These are phyloP conservation scores for Andrena fulva DNA, from an alignment of 2,888 invertebrate genomes.

Conservation along the genomic window DNA sequence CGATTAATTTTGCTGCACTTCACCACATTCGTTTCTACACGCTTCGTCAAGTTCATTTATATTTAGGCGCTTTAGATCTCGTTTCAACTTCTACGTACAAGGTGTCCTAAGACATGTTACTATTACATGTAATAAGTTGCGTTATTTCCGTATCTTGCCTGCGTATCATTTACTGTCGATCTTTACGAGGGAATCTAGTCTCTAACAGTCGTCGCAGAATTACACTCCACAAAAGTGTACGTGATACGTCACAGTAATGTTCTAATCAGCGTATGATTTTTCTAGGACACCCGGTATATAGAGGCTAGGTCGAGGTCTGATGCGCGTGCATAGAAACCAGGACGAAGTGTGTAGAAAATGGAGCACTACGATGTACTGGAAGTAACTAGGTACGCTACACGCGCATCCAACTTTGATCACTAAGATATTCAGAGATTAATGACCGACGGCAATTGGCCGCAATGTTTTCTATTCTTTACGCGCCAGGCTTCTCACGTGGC, in stretches of 20 bases:
- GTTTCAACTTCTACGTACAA: conserved; percentile 38
- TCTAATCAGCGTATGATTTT: conserved; percentile 49
- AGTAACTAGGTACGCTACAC: conserved; percentile 49
- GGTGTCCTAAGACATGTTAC: conserved; percentile 39
- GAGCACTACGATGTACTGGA: conserved; percentile 30
- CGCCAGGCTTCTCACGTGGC: too few relatives aligned
- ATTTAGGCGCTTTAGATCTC: conserved; percentile 6
- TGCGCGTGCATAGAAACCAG: conserved; percentile 52
- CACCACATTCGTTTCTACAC: not conserved
- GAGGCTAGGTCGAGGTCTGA: conserved; percentile 52
- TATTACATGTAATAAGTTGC: not conserved
- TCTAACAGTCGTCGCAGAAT: not conserved
- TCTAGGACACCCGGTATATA: conserved; percentile 52
- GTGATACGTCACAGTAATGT: not conserved
- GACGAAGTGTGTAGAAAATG: conserved; percentile 37
- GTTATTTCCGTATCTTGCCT: conserved; percentile 4
- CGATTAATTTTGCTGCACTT: not conserved
- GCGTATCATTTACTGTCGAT: conserved; percentile 14
- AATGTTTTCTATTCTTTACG: too few relatives aligned
- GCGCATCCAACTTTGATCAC: conserved; percentile 55
- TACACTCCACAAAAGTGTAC: not conserved
- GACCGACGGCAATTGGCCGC: not conserved
- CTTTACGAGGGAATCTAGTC: not conserved
- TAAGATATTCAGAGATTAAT: not conserved
- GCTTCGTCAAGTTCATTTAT: not conserved